These are phyloP conservation scores for Chrysogorgia sp. DNA, from an alignment of 92 coral and sea anemone genomes.

Conservation along the genomic window DNA sequence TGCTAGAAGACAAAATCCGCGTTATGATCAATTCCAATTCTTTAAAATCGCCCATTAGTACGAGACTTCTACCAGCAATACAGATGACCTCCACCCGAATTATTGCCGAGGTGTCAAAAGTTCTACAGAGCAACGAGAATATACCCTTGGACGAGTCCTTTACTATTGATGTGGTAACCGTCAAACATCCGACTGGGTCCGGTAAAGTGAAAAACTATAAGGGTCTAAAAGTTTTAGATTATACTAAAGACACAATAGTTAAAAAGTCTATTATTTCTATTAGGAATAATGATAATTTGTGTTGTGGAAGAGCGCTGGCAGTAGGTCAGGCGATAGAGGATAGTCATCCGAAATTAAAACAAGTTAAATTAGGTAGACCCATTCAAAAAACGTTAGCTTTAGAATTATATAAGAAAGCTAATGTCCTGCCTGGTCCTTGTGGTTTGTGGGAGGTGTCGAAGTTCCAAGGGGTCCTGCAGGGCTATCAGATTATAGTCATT, in stretches of 20 bases:
- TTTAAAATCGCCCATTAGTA: no score
- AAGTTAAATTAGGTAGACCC: background rate
- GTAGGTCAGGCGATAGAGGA: background rate
- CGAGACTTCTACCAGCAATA: no score
- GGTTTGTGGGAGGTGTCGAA: background rate
- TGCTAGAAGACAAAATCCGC: no score
- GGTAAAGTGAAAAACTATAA: no score
- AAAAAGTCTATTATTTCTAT: background rate
- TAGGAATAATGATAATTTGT: background rate
- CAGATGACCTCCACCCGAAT: no score
- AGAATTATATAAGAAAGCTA: background rate
- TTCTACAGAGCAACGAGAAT: no score
- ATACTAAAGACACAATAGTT: background rate
- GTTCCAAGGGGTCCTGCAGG: background rate
- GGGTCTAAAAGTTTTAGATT: background rate
- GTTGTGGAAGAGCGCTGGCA: background rate
- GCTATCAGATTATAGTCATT: background rate
- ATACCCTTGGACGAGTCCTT: no score
- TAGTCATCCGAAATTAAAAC: background rate
- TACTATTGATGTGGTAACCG: no score
- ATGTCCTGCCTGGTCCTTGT: background rate
- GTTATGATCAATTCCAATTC: background rate
- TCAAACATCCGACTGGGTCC: no score
- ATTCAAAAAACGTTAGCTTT: background rate
- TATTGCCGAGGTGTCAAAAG: no score